Evolutionary conservation across 1,140 invertebrate genomes (phyloP), one percentile per base, ranked within the genome.

Genomic region (Listronotus oregonensis): DNA sequence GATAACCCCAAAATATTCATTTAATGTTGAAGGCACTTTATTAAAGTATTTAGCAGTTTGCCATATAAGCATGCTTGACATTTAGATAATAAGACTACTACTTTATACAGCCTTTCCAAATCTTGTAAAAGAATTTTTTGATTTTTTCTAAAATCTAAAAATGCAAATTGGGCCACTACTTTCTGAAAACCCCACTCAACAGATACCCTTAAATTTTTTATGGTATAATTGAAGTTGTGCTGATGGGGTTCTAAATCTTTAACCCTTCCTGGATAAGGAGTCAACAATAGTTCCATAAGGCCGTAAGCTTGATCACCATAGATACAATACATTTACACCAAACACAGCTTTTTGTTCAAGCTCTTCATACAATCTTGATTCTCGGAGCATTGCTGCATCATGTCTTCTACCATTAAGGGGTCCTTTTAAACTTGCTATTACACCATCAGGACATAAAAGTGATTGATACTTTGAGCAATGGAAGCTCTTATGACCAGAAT

Each of bases 391-490:
- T 17, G 59, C 67, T 11, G 60, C 64, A 62, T 71, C 64, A 69
- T 71, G 64, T 12, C 68, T 54, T 50, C 64, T 40, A 11, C 55
- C 69, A 17, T 51, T 46, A 64, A 17, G 58, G 17, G 55, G 21
- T 7, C 61, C 66, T 34, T 52, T 63, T 14, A 68, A 51, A 47
- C 64, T 71, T 9, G 57, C 49, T 3, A 69, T 52, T 47, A 67
- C 66, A 11, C 64, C 70, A 69, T 71, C 70, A 39, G 59, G 64
- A 47, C 59, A 67, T n/a, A 69, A 42, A 15, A 71, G 40, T 21
- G 52, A 62, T 60, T 71, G 64, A 49, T 63, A 71, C 47, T 69
- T 71, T 11, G 67, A 14, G 50, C 67, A 69, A 51, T 67, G 67
- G n/a, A 51, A n/a, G 42, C 47, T 43, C 57, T 69, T 71, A 27